These are phyloP conservation scores for Drosophila miranda DNA, from an alignment of 1,140 invertebrate species.

Conservation along the genomic window DNA sequence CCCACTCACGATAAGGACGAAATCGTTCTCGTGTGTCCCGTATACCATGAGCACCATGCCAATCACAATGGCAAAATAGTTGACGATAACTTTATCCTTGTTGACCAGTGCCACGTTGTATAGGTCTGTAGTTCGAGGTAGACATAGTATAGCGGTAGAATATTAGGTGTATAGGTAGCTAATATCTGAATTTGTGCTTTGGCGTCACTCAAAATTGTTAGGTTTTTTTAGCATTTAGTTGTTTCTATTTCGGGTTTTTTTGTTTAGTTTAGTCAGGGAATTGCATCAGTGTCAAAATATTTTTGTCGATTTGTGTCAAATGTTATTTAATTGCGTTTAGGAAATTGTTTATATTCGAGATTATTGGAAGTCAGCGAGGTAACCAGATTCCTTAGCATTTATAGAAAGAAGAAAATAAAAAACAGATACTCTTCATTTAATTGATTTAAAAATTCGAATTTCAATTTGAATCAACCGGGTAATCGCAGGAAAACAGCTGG, in stretches of 20 bases:
- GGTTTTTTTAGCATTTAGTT: not conserved
- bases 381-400: no score
- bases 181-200: not conserved
- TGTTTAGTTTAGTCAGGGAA: not conserved
- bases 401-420: no score
- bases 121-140: constrained; percentile 13
- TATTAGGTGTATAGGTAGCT: not conserved
- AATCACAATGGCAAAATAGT: constrained; percentile 50
- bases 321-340: no score
- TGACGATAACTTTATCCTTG: constrained; percentile 59
- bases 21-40: constrained; percentile 57
- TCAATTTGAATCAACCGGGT: no score
- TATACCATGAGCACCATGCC: constrained; percentile 57
- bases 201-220: constrained; percentile 1
- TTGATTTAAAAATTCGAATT: no score
- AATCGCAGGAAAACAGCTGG: no score
- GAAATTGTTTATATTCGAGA: no score
- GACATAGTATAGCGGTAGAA: not conserved
- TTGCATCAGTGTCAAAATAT: no score
- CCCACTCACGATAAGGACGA: constrained; percentile 16
- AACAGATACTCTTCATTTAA: no score
- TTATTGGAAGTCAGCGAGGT: no score
- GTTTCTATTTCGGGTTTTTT: no score
- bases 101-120: constrained; percentile 55
- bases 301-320: not conserved